Percentiles rank a stretch among this genome's conserved stretches.
phyloP scores from a whole-genome alignment of 2,113 vertebrate species.

The Cariama cristata region DNA sequence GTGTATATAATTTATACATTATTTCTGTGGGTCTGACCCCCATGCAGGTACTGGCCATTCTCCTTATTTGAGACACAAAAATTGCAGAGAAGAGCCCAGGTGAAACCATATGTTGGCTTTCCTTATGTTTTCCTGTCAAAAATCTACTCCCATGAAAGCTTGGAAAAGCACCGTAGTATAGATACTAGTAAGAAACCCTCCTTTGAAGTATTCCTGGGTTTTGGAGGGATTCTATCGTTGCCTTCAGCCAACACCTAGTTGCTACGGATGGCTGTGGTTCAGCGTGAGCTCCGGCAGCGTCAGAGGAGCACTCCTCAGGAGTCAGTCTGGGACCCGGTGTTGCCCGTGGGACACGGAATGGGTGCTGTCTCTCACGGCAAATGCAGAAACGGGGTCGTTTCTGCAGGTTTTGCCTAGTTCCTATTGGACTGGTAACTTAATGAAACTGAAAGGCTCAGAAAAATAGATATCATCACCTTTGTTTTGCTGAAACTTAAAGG shows the following conservation, averaged over 20 bases:
- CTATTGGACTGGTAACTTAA: background rate
- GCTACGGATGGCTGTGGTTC: background rate
- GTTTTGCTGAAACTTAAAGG: background rate
- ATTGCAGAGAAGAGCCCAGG: background rate
- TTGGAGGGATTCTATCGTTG: background rate
- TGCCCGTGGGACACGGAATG: background rate
- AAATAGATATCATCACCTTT: background rate
- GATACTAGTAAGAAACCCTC: background rate
- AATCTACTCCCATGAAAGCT: background rate
- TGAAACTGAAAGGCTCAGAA: background rate
- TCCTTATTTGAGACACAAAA: background rate
- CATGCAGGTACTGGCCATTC: background rate
- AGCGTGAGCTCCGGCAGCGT: fast-evolving
- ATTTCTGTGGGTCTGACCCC: background rate
- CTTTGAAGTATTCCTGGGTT: background rate
- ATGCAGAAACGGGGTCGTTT: background rate
- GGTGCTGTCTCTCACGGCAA: background rate
- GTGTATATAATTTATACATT: background rate
- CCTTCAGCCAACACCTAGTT: background rate
- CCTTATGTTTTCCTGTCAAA: background rate
- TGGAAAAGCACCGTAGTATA: background rate
- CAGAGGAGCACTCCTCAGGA: background rate
- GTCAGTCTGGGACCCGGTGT: fast-evolving
- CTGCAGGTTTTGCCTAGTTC: background rate
- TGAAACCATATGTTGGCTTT: background rate